These are phyloP conservation scores for Chelon auratus DNA, from an alignment of 2,797 vertebrate species.

Conservation along the genomic window DNA sequence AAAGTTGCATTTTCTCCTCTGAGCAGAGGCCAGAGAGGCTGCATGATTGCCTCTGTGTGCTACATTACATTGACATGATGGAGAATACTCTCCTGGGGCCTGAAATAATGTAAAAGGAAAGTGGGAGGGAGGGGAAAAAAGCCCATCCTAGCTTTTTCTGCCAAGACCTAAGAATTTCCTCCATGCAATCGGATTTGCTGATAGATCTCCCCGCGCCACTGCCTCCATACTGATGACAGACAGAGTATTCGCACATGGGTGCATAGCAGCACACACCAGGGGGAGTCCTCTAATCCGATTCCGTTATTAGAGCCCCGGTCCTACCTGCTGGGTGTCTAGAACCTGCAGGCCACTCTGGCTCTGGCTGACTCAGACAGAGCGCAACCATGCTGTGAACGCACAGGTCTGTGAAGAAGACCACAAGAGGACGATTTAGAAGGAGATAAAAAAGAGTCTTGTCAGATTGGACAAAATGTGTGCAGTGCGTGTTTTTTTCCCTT, in stretches of 20 bases:
- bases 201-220: constrained; percentile 76
- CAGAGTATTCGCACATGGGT: constrained; percentile 77
- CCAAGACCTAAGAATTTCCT: constrained; percentile 77
- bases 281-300: constrained; percentile 83
- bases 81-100: constrained; percentile 83
- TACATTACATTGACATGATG: constrained; percentile 85
- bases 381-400: constrained; percentile 54
- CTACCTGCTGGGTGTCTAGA: constrained; percentile 82
- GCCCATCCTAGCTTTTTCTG: constrained; percentile 71
- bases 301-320: constrained; percentile 77
- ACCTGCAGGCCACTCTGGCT: constrained; percentile 69
- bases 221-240: constrained; percentile 80
- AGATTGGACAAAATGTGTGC: constrained; percentile 62
- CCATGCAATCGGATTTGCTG: constrained; percentile 76
- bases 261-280: constrained; percentile 61
- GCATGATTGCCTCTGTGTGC: constrained; percentile 84
- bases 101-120: constrained; percentile 84
- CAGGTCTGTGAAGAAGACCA: constrained; percentile 68
- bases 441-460: constrained; percentile 57
- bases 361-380: constrained; percentile 58
- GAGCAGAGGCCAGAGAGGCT: constrained; percentile 74
- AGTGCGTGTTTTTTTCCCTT: constrained; percentile 61
- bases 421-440: constrained; percentile 62
- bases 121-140: constrained; percentile 51
- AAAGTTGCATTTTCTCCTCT: constrained; percentile 80